These are phyloP conservation scores for Chiridota heheva DNA, from an alignment of 35 echinoderm and acorn worm genomes.

Conservation along the genomic window DNA sequence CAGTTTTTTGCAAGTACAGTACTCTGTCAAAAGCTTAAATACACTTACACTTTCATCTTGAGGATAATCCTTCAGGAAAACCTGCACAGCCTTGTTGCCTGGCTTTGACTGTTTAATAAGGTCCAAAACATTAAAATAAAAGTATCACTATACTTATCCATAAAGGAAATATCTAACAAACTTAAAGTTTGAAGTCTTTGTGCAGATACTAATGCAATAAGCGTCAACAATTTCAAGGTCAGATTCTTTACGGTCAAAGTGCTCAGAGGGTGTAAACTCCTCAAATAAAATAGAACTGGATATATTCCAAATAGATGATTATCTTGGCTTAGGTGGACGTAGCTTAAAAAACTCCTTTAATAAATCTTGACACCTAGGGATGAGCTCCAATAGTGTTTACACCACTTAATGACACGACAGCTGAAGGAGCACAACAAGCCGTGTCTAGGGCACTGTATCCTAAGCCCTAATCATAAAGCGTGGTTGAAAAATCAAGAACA, in stretches of 20 bases:
- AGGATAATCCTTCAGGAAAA: constrained; percentile 26
- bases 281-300: constrained; percentile 36
- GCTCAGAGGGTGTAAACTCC: not conserved
- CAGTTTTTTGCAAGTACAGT: constrained; percentile 23
- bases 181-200: constrained; percentile 57
- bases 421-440: constrained; percentile 37
- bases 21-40: constrained; percentile 15
- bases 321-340: constrained; percentile 50
- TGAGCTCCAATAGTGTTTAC: constrained; percentile 48
- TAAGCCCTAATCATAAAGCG: constrained; percentile 1
- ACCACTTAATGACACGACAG: constrained; percentile 23
- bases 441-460: constrained; percentile 61
- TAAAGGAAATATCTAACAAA: constrained; percentile 1
- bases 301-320: constrained; percentile 69
- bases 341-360: constrained; percentile 65
- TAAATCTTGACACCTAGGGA: constrained; percentile 44
- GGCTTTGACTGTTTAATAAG: constrained; percentile 47
- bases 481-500: constrained; percentile 37
- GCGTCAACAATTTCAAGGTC: not conserved
- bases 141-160: not conserved
- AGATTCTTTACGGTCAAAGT: too few relatives aligned
- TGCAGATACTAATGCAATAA: constrained; percentile 42
- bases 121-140: constrained; percentile 29
- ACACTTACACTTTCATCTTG: constrained; percentile 36
- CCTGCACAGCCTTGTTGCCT: constrained; percentile 9